Conservation (phyloP, 35 echinoderm and acorn worm species). For the Holothuria glaberrima region DNA sequence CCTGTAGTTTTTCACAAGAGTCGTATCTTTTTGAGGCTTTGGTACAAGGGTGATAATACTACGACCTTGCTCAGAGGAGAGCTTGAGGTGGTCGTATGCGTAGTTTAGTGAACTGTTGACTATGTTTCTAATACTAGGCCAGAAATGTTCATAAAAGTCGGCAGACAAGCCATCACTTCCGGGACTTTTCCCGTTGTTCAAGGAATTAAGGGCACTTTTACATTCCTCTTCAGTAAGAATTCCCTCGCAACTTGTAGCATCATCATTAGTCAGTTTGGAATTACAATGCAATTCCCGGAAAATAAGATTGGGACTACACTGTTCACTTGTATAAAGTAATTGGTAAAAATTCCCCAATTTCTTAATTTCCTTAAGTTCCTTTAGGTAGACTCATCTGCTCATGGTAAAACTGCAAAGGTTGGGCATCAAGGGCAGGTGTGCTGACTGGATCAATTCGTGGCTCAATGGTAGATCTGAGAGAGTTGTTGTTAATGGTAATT, state of each 20-base stretch:
- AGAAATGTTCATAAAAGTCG: conserved; percentile 21
- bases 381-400: no score
- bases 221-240: conserved; percentile 3
- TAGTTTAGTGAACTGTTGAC: background rate
- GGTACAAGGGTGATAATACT: background rate
- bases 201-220: background rate
- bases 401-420: no score
- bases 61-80: conserved; percentile 2
- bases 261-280: background rate
- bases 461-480: no score
- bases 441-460: no score
- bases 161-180: background rate
- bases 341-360: no score
- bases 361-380: no score
- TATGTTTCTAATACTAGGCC: background rate
- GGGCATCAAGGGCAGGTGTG: no score
- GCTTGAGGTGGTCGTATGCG: background rate
- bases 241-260: background rate
- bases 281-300: background rate
- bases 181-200: background rate
- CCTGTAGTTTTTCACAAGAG: conserved; percentile 32
- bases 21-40: background rate
- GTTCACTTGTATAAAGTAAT: background rate
- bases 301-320: background rate
- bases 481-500: no score